A percentile compares a stretch with the other conserved stretches of the same genome.
These are phyloP conservation scores for Athalia circularis DNA, from an alignment of 2,888 invertebrate genomes.

Conservation along the genomic window DNA sequence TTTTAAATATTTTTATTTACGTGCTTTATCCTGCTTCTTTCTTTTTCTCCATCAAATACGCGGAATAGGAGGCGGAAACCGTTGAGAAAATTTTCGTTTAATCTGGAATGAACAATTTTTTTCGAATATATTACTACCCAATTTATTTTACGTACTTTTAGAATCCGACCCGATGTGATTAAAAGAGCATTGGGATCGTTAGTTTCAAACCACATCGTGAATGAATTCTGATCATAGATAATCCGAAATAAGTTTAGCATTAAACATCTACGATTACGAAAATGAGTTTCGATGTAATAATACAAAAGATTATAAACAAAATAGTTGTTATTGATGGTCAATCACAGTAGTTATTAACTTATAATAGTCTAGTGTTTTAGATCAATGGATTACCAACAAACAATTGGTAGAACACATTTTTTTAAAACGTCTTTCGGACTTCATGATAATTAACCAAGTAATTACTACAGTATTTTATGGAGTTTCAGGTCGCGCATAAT, in stretches of 20 bases:
- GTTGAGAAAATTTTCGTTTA: conserved; percentile 2
- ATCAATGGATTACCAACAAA: conserved; percentile 42
- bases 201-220: conserved; percentile 1
- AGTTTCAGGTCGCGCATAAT: not conserved
- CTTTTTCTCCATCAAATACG: not conserved
- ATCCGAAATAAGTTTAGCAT: conserved; percentile 7
- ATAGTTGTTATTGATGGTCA: conserved; percentile 9
- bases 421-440: conserved; percentile 18
- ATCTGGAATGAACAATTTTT: too few relatives aligned
- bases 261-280: conserved; percentile 19
- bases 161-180: not conserved
- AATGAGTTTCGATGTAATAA: conserved; percentile 25
- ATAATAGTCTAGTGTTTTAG: conserved; percentile 32
- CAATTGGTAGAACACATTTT: conserved; percentile 36
- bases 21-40: not conserved
- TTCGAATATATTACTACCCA: too few relatives aligned
- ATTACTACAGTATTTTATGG: conserved; percentile 23
- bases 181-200: not conserved
- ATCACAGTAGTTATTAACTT: conserved; percentile 24
- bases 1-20: not conserved
- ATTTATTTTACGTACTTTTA: not conserved
- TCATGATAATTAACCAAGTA: conserved; percentile 32
- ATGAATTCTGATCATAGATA: conserved; percentile 27
- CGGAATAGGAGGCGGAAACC: not conserved
- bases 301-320: conserved; percentile 14